These are phyloP conservation scores for Panzeria rudis DNA, from an alignment of 2,888 invertebrate species.

Conservation along the genomic window DNA sequence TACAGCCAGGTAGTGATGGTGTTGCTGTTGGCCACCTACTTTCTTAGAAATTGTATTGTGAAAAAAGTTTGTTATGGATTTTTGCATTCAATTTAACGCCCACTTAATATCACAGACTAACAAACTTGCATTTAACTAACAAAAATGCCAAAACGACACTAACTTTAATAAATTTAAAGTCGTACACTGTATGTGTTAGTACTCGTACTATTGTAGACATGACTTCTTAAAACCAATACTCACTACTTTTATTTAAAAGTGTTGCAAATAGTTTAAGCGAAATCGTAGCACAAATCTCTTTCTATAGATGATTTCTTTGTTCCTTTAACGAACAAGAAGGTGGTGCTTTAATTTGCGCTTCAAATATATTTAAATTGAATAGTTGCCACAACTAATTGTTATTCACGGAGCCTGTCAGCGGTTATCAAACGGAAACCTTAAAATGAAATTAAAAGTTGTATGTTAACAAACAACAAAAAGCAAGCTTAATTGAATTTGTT, in stretches of 20 bases:
- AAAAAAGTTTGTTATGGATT: conserved; percentile 33
- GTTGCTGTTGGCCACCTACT: conserved; percentile 72
- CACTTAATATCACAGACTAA: conserved; percentile 56
- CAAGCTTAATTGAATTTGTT: conserved; percentile 37
- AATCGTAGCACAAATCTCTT: conserved; percentile 48
- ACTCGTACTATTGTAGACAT: conserved; percentile 32
- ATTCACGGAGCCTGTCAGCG: conserved; percentile 33
- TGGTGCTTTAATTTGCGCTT: conserved; percentile 43
- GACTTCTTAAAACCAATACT: conserved; percentile 55
- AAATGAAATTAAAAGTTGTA: conserved; percentile 31
- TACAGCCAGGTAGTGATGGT: conserved; percentile 49
- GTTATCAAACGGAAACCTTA: conserved; percentile 36
- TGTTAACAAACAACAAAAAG: not conserved
- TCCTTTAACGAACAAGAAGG: conserved; percentile 36
- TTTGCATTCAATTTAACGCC: conserved; percentile 70
- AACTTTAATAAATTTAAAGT: conserved; percentile 59
- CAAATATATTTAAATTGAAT: conserved; percentile 41
- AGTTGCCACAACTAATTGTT: conserved; percentile 51
- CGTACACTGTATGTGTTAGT: not conserved
- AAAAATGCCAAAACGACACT: conserved; percentile 59
- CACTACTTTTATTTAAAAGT: conserved; percentile 8
- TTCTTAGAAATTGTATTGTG: conserved; percentile 67
- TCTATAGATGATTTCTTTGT: conserved; percentile 20
- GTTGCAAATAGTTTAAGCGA: conserved; percentile 22
- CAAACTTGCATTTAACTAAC: conserved; percentile 11